Evolutionary conservation across 2,113 vertebrate species (phyloP), one percentile per base, ranked within the genome.

Genomic region (Progne subis): DNA sequence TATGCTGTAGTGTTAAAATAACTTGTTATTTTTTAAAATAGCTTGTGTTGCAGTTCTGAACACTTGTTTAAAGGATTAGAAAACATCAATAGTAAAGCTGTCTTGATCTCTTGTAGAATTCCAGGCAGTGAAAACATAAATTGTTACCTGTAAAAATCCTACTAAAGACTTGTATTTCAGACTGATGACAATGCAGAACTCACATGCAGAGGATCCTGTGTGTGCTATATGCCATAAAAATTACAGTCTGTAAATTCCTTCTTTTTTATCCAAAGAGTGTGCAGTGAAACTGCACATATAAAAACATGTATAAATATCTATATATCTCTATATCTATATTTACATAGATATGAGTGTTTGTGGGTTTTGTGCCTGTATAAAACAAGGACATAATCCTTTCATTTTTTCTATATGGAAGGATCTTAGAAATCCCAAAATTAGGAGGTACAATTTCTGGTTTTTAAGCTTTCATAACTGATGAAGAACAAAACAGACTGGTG

Each of bases 41-140:
- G 8, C 18, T 53, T 46, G 9, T 34, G 15, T 34, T 81, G 20
- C 23, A 70, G 34, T 65, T 78, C 34, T 81, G 44, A 39, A 46
- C 77, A 61, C 23, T 68, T 72, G 50, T 75, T 88, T 75, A 67
- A 90, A 89, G 12, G 34, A 60, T 52, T 32, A 80, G 26, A 75
- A 72, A 82, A 71, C 44, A 80, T 14, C 53, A 67, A 9, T 32
- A 89, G 26, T 39, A 71, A 71, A 79, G 14, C 4, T 72, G 17
- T 53, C 80, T 82, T 70, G 31, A 56, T 78, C 5, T 69, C 50
- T 53, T 20, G 28, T 85, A 87, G 76, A 78, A 60, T 81, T 94
- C 29, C 61, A 52, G 34, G 37, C 83, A 83, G 18, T 56, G 32
- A 43, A 75, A 71, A 15, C 14, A 11, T 20, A 5, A 83, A 47